A percentile compares a stretch with the other conserved stretches of the same genome.
These are phyloP conservation scores for Cephalopterus ornatus DNA, from an alignment of 2,113 vertebrate species.

Conservation along the genomic window DNA sequence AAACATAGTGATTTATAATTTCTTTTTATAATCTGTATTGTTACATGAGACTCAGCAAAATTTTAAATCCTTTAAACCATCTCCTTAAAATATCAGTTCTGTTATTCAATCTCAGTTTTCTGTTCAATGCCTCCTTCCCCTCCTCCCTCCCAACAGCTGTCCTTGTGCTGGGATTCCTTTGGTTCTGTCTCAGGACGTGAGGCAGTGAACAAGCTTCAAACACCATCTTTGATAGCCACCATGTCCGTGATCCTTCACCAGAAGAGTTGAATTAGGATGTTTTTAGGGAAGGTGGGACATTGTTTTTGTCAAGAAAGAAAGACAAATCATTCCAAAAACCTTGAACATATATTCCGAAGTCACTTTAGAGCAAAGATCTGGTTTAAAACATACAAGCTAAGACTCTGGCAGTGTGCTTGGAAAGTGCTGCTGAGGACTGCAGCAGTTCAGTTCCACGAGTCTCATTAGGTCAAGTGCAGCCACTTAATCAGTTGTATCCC, in stretches of 20 bases:
- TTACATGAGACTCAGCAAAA: not conserved
- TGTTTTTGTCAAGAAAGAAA: not conserved
- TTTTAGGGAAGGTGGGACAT: not conserved
- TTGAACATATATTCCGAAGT: not conserved
- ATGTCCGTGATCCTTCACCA: not conserved
- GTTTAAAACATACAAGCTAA: not conserved
- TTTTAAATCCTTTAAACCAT: not conserved
- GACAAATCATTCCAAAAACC: not conserved
- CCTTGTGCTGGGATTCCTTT: not conserved
- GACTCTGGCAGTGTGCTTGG: not conserved
- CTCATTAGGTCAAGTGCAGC: not conserved
- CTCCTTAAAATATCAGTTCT: not conserved
- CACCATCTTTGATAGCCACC: not conserved
- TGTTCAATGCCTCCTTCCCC: not conserved
- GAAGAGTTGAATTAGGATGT: not conserved
- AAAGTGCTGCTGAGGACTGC: not conserved
- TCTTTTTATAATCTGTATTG: not conserved
- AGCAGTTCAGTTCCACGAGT: not conserved
- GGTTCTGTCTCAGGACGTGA: fast-evolving
- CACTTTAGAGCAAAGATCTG: not conserved
- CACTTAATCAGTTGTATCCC: not conserved
- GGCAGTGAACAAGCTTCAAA: not conserved
- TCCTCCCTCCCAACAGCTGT: not conserved
- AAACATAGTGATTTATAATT: not conserved
- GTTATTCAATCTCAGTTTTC: not conserved